These are phyloP conservation scores for Carabus problematicus DNA, from an alignment of 2,888 invertebrate species.

Conservation along the genomic window DNA sequence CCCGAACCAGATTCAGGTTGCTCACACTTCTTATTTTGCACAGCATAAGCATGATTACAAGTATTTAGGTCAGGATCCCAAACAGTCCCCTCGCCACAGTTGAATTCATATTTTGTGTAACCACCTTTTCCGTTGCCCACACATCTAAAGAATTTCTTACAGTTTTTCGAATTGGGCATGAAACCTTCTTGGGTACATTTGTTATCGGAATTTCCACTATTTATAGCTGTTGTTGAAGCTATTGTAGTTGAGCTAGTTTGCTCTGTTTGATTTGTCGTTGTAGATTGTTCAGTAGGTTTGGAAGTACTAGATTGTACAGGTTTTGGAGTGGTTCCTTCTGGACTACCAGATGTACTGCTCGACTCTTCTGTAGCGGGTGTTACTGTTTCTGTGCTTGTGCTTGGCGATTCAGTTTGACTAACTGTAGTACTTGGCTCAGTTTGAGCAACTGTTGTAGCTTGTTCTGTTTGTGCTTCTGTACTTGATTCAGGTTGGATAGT, in stretches of 20 bases:
- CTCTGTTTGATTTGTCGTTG: slow-evolving; percentile 6
- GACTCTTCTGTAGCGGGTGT: not conserved
- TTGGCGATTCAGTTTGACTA: slow-evolving; percentile 7
- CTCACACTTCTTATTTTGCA: slow-evolving; percentile 52
- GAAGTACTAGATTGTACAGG: slow-evolving; percentile 2
- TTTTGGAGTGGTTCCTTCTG: not conserved
- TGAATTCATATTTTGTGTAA: slow-evolving; percentile 68
- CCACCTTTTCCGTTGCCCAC: slow-evolving; percentile 68
- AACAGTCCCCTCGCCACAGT: slow-evolving; percentile 68
- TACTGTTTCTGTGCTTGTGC: not conserved
- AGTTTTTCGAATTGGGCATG: slow-evolving; percentile 52
- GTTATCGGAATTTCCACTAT: not conserved
- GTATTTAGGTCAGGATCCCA: slow-evolving; percentile 70
- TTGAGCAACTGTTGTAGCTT: not conserved
- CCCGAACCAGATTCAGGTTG: slow-evolving; percentile 29
- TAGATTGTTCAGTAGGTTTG: not conserved
- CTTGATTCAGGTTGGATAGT: not conserved
- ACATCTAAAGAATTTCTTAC: slow-evolving; percentile 62
- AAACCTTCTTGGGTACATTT: slow-evolving; percentile 48
- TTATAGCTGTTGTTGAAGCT: slow-evolving; percentile 17
- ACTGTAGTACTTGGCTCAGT: not conserved
- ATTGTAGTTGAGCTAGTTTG: slow-evolving; percentile 17
- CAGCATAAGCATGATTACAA: slow-evolving; percentile 67
- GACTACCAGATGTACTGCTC: not conserved
- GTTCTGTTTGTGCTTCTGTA: slow-evolving; percentile 5